phyloP scores from a whole-genome alignment of 2,797 vertebrate genomes.

The Leucoraja ocellata region DNA sequence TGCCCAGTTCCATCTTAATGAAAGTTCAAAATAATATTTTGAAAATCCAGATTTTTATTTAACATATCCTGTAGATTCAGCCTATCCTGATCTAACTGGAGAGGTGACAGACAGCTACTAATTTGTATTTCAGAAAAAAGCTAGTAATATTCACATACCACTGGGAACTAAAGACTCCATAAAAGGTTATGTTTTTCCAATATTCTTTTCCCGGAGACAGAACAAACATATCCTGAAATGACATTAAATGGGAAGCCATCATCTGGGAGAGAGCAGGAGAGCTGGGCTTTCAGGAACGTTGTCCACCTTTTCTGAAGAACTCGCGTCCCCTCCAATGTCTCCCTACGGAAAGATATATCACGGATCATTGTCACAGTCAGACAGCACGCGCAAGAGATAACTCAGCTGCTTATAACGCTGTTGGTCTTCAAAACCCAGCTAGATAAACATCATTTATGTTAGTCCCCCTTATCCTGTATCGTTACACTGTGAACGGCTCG shows the following conservation, averaged over 20 bases:
- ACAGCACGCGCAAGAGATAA: background rate
- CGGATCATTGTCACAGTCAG: too few species aligned
- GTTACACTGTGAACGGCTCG: too few species aligned
- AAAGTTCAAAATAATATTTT: background rate
- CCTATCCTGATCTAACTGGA: background rate
- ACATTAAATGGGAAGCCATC: constrained; percentile 94
- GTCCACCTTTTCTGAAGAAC: constrained; percentile 98
- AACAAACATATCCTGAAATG: constrained; percentile 88
- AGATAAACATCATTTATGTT: background rate
- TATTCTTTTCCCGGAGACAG: constrained; percentile 67
- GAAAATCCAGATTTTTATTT: background rate
- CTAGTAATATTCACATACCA: constrained; percentile 64
- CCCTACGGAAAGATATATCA: constrained; percentile 59
- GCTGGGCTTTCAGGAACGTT: constrained; percentile 88
- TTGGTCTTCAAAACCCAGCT: background rate
- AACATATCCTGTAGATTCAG: too few species aligned
- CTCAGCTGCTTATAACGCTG: background rate
- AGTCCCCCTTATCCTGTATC: too few species aligned
- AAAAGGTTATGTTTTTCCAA: constrained; percentile 80
- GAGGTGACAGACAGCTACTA: background rate
- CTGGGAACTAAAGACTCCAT: constrained; percentile 90
- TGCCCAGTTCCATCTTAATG: background rate
- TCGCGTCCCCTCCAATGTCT: constrained; percentile 82
- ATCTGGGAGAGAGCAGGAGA: constrained; percentile 78
- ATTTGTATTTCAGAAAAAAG: background rate